These are phyloP conservation scores for Chiroxiphia lanceolata DNA, from an alignment of 2,797 vertebrate species.

Conservation along the genomic window DNA sequence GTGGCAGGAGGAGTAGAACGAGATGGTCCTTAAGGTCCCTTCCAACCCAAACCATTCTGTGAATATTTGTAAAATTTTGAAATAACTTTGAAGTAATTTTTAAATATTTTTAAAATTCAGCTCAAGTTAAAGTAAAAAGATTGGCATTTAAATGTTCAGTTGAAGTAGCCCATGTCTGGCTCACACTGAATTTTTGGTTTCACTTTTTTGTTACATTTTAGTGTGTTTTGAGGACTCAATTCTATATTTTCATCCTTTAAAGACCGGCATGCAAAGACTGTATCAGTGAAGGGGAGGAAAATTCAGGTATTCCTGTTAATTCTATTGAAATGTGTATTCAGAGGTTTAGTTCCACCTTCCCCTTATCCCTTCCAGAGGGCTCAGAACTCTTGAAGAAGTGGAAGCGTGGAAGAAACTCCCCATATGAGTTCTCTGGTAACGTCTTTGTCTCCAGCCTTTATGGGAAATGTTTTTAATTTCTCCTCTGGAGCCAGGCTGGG, in stretches of 20 bases:
- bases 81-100: no score
- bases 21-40: neutral
- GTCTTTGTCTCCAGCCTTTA: neutral
- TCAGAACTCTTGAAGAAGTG: neutral
- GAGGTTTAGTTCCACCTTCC: neutral
- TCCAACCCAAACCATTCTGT: neutral
- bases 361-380: neutral
- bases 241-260: neutral
- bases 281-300: neutral
- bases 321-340: neutral
- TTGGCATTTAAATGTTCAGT: neutral
- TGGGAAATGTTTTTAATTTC: neutral
- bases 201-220: neutral
- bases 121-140: neutral
- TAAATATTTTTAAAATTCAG: no score
- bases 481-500: neutral
- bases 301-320: neutral
- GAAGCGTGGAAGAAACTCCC: neutral
- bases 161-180: rapidly evolving
- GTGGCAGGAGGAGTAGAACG: neutral
- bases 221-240: neutral
- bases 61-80: neutral
- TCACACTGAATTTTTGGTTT: neutral
- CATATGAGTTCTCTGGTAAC: rapidly evolving
- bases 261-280: neutral